These are phyloP conservation scores for Leptinotarsa defecta DNA, from an alignment of 1,140 invertebrate species.

Conservation along the genomic window DNA sequence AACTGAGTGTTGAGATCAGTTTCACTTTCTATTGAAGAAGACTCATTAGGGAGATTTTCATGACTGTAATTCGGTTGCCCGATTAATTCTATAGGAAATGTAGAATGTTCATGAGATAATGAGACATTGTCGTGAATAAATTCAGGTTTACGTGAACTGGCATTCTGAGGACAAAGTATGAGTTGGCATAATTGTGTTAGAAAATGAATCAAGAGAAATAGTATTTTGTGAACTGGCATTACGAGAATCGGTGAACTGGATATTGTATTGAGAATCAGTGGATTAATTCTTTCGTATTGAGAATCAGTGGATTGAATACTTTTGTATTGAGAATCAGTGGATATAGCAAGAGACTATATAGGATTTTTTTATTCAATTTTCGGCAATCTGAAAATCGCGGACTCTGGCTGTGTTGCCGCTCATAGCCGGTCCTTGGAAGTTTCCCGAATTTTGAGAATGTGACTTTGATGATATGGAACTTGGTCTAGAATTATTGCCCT, in stretches of 20 bases:
- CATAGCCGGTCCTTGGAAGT: background rate
- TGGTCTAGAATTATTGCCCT: background rate
- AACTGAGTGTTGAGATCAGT: too few relatives aligned
- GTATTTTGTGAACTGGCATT: too few relatives aligned
- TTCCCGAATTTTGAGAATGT: background rate
- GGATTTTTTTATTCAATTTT: background rate
- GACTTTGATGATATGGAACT: background rate
- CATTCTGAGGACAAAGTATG: background rate
- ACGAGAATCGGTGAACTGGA: background rate
- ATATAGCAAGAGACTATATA: too few relatives aligned
- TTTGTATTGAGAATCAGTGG: background rate
- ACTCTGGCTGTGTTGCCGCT: background rate
- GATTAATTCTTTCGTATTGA: background rate
- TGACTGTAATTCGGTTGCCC: too few relatives aligned
- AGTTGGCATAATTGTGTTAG: too few relatives aligned
- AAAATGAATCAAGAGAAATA: too few relatives aligned
- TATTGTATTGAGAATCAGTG: background rate
- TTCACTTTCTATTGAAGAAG: too few relatives aligned
- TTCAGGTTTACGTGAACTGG: too few relatives aligned
- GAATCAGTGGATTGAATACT: background rate
- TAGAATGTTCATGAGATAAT: too few relatives aligned
- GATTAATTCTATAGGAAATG: background rate
- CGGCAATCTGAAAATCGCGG: background rate
- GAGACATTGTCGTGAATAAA: too few relatives aligned
- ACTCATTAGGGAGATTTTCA: too few relatives aligned